Evolutionary conservation across 2,113 vertebrate species (phyloP).

Genomic region (Odobenus rosmarus): DNA sequence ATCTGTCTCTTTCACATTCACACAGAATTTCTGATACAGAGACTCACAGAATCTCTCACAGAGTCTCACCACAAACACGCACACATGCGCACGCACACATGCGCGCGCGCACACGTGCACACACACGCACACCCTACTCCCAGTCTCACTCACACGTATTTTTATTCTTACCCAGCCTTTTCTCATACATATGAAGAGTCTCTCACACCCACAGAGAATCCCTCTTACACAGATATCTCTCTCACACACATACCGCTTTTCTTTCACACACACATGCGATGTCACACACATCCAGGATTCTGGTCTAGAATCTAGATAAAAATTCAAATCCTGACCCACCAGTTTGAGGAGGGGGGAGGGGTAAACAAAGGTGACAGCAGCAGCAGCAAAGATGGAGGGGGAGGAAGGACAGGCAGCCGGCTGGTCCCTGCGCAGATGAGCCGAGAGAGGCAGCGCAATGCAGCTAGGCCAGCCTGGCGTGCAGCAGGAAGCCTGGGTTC

Average conservation of each 20-base stretch:
- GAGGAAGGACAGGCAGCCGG: constrained; percentile 29
- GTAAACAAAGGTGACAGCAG: constrained; percentile 64
- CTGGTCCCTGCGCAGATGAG: constrained; percentile 65
- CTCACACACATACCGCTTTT: constrained; percentile 25
- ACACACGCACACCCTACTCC: background rate
- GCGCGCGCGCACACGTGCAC: background rate
- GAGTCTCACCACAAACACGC: background rate
- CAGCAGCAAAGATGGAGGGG: constrained; percentile 13
- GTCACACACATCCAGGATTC: background rate
- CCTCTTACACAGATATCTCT: constrained; percentile 3
- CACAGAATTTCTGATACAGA: background rate
- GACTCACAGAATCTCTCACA: background rate
- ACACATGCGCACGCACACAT: background rate
- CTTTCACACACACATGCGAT: background rate
- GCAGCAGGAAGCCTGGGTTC: constrained; percentile 63
- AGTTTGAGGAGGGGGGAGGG: constrained; percentile 46
- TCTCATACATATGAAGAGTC: constrained; percentile 21
- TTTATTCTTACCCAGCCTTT: constrained; percentile 21
- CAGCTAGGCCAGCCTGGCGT: constrained; percentile 52
- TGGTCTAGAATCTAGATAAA: background rate
- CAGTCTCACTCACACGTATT: constrained; percentile 1
- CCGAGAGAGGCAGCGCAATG: constrained; percentile 77
- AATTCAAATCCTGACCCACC: background rate
- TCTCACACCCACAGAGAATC: constrained; percentile 32
- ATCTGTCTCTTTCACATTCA: background rate